Percentiles rank a stretch among this genome's conserved stretches.
Conservation (phyloP, 2,888 invertebrate genomes). For the Tetragonisca angustula region DNA sequence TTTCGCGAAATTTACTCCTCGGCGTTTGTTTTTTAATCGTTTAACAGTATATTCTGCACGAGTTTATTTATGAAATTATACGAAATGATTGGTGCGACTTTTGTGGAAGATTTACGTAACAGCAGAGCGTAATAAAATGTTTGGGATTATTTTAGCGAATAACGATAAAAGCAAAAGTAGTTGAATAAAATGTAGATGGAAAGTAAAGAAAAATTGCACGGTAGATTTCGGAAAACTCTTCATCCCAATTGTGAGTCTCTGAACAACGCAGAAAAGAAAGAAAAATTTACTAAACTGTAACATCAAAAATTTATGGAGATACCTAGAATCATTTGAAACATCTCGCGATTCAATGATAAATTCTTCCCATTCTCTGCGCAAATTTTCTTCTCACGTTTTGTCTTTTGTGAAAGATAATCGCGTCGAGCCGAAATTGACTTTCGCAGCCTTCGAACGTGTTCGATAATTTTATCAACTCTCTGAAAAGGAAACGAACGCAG, state of each 20-base stretch:
- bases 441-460: conserved; percentile 23
- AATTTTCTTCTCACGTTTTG: neutral
- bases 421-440: conserved; percentile 6
- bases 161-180: no score
- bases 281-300: no score
- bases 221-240: no score
- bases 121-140: no score
- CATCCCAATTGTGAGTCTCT: no score
- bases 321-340: neutral
- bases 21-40: neutral
- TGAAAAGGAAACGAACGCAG: conserved; percentile 40
- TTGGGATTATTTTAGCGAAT: no score
- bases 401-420: neutral
- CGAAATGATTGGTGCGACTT: neutral
- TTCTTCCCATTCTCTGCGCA: neutral
- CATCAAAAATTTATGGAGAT: neutral
- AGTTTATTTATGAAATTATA: neutral
- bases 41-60: neutral
- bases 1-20: neutral
- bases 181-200: no score
- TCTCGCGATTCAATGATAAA: neutral
- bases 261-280: no score
- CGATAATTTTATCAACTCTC: conserved; percentile 45
- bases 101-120: neutral
- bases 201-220: no score